Conservation (phyloP, 2,797 vertebrate genomes). For the Orientallactaga sibirica region DNA sequence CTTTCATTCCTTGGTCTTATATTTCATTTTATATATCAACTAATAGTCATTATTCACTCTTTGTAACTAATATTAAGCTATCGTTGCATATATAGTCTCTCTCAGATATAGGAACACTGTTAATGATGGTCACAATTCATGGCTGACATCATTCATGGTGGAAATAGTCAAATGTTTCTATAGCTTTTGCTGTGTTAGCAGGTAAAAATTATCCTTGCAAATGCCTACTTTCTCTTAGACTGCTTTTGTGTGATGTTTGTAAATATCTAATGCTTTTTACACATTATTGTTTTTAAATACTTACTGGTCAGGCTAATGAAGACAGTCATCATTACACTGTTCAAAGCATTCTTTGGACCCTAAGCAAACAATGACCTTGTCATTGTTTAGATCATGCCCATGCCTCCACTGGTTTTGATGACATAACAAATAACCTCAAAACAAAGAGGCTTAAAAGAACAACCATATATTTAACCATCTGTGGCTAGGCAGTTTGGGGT, state of each 20-base stretch:
- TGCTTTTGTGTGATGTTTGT: neutral
- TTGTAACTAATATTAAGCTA: slow-evolving; percentile 5
- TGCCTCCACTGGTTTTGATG: slow-evolving; percentile 41
- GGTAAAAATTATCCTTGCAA: neutral
- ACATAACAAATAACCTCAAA: slow-evolving; percentile 27
- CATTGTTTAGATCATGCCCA: neutral
- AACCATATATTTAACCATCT: neutral
- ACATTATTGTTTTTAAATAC: neutral
- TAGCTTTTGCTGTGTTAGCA: neutral
- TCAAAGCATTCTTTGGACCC: neutral
- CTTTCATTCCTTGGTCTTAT: neutral
- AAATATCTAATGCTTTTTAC: neutral
- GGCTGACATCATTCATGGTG: neutral
- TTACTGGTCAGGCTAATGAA: neutral
- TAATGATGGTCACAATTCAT: neutral
- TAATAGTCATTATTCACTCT: neutral
- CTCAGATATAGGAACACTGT: neutral
- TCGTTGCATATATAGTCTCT: neutral
- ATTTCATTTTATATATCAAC: neutral
- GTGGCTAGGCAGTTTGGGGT: neutral
- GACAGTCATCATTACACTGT: neutral
- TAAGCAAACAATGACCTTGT: slow-evolving; percentile 24
- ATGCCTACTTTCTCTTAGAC: neutral
- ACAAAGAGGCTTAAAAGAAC: neutral
- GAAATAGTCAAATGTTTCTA: slow-evolving; percentile 17